Evolutionary conservation across 2,888 invertebrate species (phyloP).

Genomic region (Epicampocera succincta): DNA sequence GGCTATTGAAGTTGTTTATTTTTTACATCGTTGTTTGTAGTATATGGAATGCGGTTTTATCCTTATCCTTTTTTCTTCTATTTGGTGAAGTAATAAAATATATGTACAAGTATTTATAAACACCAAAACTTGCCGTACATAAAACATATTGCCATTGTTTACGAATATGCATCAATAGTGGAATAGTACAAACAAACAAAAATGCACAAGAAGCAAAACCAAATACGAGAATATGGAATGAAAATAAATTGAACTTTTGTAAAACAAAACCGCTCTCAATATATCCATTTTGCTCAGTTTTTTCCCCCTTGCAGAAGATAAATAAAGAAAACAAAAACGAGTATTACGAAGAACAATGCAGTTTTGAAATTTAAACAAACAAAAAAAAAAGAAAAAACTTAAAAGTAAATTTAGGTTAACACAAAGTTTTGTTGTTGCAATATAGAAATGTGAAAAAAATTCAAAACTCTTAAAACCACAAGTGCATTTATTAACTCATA

Average conservation of each 20-base stretch:
- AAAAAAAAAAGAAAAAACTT: constrained; percentile 13
- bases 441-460: no score
- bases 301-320: constrained; percentile 46
- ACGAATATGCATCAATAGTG: constrained; percentile 61
- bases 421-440: constrained; percentile 47
- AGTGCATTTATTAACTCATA: neutral
- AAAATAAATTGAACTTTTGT: constrained; percentile 51
- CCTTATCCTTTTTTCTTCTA: neutral
- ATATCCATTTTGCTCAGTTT: constrained; percentile 14
- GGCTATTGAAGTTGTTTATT: constrained; percentile 27
- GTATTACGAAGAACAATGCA: constrained; percentile 1
- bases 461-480: constrained; percentile 2
- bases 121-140: constrained; percentile 54
- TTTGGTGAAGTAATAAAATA: neutral
- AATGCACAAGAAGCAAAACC: neutral
- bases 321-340: constrained; percentile 12
- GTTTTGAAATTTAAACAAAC: constrained; percentile 5
- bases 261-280: constrained; percentile 40
- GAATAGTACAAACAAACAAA: constrained; percentile 13
- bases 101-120: neutral
- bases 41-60: constrained; percentile 24
- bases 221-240: constrained; percentile 21
- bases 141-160: constrained; percentile 66
- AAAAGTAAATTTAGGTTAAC: constrained; percentile 59
- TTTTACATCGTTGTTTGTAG: constrained; percentile 23